Base-by-base conservation (phyloP, 2,113 vertebrate genomes). In the Andinoacara biseriatus region DNA sequence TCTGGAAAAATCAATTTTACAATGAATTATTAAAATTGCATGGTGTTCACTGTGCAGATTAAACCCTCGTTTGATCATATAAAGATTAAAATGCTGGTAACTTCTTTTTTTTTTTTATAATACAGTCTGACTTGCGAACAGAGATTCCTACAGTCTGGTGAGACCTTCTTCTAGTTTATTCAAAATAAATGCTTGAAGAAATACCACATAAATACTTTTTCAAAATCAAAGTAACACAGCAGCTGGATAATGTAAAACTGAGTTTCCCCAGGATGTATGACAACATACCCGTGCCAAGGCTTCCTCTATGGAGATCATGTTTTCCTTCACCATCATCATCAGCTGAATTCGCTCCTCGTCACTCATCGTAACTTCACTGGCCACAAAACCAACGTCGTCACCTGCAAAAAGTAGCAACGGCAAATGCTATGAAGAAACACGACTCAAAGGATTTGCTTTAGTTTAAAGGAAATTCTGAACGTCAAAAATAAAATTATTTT, bases 311-410 rank as follows among this genome's bases (percentile, higher is more conserved):
- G 98, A 99, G 87, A 99, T 99, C 97, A 98, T 99, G 93, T 98
- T 98, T 85, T 99, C 98, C 85, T 99, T 99, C 87, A 99, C 98
- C 98, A 99, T 99, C 97, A 98, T 97, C 98, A 99, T 99, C 83
- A 99, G 95, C 91, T 99, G 97, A 87, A 99, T 99, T 10, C 98
- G 96, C 3, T 99, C 98, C 88, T 99, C 98, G 10, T 99, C 98
- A 2, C 98, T 98, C 98, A 99, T 99, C 0, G 98, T 99, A 69
- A 99, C 97, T 92, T 99, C 97, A 86, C 98, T 99, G 86, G 98
- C 98, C 38, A 99, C 96, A 1, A 98, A 99, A 17, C 97, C 98
- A 3, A 99, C 96, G 69, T 97, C 97, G 60, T 99, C 98, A 52
- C 97, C 98, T 98, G 74, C 9, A 67, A 22, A 31, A 18, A 26